Evolutionary conservation across 2,113 vertebrate species (phyloP).

Genomic region (Puffinus mauretanicus): DNA sequence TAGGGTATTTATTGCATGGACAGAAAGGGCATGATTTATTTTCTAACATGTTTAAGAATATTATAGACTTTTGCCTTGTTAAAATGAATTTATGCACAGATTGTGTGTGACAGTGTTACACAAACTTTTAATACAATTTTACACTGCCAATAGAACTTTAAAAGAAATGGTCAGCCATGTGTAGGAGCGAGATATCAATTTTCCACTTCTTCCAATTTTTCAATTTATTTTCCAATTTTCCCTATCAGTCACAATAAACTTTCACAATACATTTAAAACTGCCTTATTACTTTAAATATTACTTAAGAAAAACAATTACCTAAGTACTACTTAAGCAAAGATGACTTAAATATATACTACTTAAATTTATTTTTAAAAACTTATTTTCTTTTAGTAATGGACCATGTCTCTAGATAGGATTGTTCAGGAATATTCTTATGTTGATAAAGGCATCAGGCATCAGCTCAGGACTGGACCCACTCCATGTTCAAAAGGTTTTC

Average conservation of each 20-base stretch:
- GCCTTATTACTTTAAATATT: not conserved
- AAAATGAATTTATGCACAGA: not conserved
- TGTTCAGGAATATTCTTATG: not conserved
- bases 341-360: not conserved
- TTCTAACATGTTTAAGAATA: not conserved
- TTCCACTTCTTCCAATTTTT: not conserved
- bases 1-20: not conserved
- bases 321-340: not conserved
- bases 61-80: not conserved
- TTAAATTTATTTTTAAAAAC: not conserved
- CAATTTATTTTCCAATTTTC: not conserved
- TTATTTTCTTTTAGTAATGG: not conserved
- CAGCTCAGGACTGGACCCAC: not conserved
- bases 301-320: not conserved
- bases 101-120: not conserved
- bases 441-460: not conserved
- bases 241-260: not conserved
- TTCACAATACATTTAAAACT: not conserved
- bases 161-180: not conserved
- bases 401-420: not conserved
- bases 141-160: not conserved
- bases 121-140: not conserved
- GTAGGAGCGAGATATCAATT: not conserved
- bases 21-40: not conserved
- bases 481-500: not conserved